Base-by-base conservation (phyloP, 2,113 vertebrate species). In the Dasyprocta punctata region DNA sequence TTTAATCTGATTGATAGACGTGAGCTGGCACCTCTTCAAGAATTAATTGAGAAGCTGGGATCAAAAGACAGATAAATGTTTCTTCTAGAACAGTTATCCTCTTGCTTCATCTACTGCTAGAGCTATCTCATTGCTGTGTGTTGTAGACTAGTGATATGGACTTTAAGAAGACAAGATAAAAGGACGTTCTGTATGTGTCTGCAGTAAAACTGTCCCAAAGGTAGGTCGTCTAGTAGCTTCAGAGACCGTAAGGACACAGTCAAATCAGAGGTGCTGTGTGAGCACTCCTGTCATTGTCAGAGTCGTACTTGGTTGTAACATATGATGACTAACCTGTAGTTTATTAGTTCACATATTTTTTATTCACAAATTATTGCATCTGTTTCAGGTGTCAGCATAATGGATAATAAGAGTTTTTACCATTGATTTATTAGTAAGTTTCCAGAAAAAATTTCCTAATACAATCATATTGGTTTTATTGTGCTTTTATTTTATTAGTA, bases 1-100 rank as follows among this genome's bases (percentile, higher is more conserved):
- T 99, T 99, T 99, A 99, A 99, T 98, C 98, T 99, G 93, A 99
- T 99, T 2, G 99, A 99, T 98, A 98, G 99, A 52, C 98, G 99
- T 97, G 99, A 99, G 97, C 98, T 99, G 97, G 99, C 99, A 87
- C 99, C 99, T 47, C 99, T 99, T 98, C 99, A 99, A 97, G 99
- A 99, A 97, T 98, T 99, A 97, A 99, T 99, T 20, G 99, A 99
- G 98, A 99, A 99, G 98, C 98, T 99, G 94, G 99, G 99, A 96
- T 99, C 99, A 88, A 99, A 99, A 98, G 99, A 99, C 99, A 99
- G 99, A 99, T 99, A 99, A 98, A 98, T 56, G 56, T 85, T 96
- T 97, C 95, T 97, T 86, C 63, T 54, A 78, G 77, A 96, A 82
- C 83, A 96, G 56, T 86, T 92, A 77, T 9, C 52, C 41, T 95